phyloP scores from a whole-genome alignment of 2,113 vertebrate genomes.

The Protobothrops mucrosquamatus region DNA sequence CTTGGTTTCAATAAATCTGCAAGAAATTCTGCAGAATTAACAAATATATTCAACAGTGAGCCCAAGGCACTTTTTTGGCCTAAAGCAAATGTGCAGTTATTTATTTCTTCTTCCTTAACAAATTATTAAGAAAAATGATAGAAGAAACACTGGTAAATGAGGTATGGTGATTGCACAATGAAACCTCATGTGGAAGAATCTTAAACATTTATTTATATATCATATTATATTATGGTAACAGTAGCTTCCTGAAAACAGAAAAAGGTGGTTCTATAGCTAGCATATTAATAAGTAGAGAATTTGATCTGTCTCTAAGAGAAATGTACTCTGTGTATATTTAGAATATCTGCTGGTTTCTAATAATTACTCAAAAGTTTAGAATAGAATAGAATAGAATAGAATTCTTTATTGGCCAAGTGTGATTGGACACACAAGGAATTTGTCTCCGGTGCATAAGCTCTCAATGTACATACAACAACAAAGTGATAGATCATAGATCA shows the following conservation, averaged over 20 bases:
- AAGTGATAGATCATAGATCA: too few relatives aligned
- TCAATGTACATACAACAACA: too few relatives aligned
- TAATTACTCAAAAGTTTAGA: neutral
- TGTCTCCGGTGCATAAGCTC: too few relatives aligned
- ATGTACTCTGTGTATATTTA: neutral
- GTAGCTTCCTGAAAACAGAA: neutral
- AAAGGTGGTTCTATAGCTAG: neutral
- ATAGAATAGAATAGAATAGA: too few relatives aligned
- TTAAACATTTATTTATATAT: neutral
- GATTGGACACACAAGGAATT: too few relatives aligned
- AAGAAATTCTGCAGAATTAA: neutral
- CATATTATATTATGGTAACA: neutral
- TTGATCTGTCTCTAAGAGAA: neutral
- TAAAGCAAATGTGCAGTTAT: neutral
- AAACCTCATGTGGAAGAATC: neutral
- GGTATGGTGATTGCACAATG: neutral
- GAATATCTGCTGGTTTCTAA: neutral
- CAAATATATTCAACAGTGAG: neutral
- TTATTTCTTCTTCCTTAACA: neutral
- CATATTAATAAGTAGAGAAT: neutral
- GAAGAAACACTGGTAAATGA: neutral
- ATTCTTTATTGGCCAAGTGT: too few relatives aligned
- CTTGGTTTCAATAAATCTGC: neutral
- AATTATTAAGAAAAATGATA: neutral
- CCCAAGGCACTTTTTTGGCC: neutral